Evolutionary conservation across 2,888 invertebrate genomes (phyloP).

Genomic region (Temnothorax unifasciatus): DNA sequence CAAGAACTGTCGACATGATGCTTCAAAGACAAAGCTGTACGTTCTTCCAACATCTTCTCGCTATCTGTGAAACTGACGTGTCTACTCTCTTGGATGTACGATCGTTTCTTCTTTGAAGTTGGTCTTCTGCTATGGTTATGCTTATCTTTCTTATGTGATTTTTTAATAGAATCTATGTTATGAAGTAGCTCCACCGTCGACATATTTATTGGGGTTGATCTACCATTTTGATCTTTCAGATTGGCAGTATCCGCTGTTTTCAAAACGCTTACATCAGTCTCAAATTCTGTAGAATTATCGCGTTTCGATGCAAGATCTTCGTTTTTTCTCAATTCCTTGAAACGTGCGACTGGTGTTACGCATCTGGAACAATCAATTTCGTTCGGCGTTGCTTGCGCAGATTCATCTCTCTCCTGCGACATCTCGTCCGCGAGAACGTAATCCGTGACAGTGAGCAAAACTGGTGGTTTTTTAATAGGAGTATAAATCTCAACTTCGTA

Average conservation of each 20-base stretch:
- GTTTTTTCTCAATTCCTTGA: background rate
- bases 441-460: background rate
- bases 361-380: conserved; percentile 62
- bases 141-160: conserved; percentile 83
- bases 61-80: background rate
- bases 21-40: background rate
- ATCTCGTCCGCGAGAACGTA: conserved; percentile 21
- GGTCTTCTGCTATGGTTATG: conserved; percentile 62
- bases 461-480: conserved; percentile 79
- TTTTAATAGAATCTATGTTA: conserved; percentile 81
- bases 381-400: conserved; percentile 14
- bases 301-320: background rate
- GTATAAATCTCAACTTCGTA: conserved; percentile 82
- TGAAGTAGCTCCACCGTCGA: conserved; percentile 75
- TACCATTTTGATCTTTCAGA: conserved; percentile 65
- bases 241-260: background rate
- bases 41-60: background rate
- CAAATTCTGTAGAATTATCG: background rate
- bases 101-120: conserved; percentile 21
- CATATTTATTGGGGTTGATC: conserved; percentile 78
- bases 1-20: background rate
- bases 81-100: background rate
- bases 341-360: conserved; percentile 62
- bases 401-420: conserved; percentile 36
- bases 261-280: background rate